A percentile compares a stretch with the other conserved stretches of the same genome.
Conservation (phyloP, 2,888 invertebrate species). For the Drosophila yooni region DNA sequence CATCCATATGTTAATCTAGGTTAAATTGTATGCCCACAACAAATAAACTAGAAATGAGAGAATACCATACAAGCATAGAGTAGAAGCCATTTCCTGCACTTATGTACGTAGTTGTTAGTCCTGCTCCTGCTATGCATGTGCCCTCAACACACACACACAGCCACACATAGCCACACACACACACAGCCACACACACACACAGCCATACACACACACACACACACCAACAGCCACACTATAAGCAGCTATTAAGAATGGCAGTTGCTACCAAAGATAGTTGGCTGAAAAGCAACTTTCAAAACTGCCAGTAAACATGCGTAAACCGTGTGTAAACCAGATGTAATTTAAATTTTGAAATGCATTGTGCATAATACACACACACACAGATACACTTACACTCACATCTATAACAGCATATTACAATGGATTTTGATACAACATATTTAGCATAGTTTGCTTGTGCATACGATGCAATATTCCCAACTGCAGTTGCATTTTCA, state of each 20-base stretch:
- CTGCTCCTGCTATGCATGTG: slow-evolving; percentile 68
- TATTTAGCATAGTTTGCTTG: slow-evolving; percentile 62
- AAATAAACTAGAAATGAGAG: slow-evolving; percentile 41
- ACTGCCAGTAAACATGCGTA: slow-evolving; percentile 46
- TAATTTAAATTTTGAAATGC: slow-evolving; percentile 16
- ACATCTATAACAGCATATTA: slow-evolving; percentile 24
- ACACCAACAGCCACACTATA: slow-evolving; percentile 25
- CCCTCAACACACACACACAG: slow-evolving; percentile 9
- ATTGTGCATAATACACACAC: slow-evolving; percentile 23
- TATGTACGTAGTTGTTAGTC: slow-evolving; percentile 56
- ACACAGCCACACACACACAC: slow-evolving; percentile 11
- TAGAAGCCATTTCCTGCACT: slow-evolving; percentile 63
- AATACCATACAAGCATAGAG: slow-evolving; percentile 30
- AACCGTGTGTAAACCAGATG: slow-evolving; percentile 9
- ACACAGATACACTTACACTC: slow-evolving; percentile 14
- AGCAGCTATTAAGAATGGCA: slow-evolving; percentile 24
- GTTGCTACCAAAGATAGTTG: slow-evolving; percentile 37
- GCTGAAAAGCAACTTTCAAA: slow-evolving; percentile 34
- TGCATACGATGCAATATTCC: slow-evolving; percentile 24
- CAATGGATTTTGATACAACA: slow-evolving; percentile 66
- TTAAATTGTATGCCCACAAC: slow-evolving; percentile 51
- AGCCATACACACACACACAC: slow-evolving; percentile 12
- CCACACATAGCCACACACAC: slow-evolving; percentile 3
- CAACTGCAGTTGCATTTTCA: slow-evolving; percentile 59
- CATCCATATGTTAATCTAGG: slow-evolving; percentile 52